Percentiles rank a stretch among this genome's conserved stretches.
These are phyloP conservation scores for Ctenopoma kingsleyae DNA, from an alignment of 2,797 vertebrate genomes.

Conservation along the genomic window DNA sequence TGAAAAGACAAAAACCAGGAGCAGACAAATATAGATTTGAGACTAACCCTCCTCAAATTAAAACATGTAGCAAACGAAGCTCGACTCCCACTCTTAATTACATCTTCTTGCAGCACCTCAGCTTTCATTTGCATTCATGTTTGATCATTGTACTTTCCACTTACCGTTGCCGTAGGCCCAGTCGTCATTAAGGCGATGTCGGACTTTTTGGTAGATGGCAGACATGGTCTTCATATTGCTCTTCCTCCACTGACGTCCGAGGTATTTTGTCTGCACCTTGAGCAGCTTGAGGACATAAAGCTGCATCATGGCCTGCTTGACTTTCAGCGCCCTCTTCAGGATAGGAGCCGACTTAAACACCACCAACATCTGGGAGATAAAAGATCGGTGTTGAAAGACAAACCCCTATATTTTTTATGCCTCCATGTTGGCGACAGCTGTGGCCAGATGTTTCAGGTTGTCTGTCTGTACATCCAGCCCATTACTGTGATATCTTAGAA, in stretches of 20 bases:
- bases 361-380: slow-evolving; percentile 91
- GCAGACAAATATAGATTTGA: too few relatives aligned
- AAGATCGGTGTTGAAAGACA: rapidly evolving
- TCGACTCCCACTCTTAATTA: too few relatives aligned
- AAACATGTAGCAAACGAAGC: too few relatives aligned
- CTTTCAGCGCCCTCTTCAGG: slow-evolving; percentile 96
- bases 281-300: slow-evolving; percentile 96
- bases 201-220: slow-evolving; percentile 97
- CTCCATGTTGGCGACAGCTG: neutral
- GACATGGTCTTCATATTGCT: slow-evolving; percentile 99
- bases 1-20: too few relatives aligned
- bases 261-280: slow-evolving; percentile 97
- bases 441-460: too few relatives aligned
- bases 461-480: too few relatives aligned
- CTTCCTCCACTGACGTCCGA: slow-evolving; percentile 98
- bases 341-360: slow-evolving; percentile 98
- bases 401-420: neutral
- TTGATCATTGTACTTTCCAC: slow-evolving; percentile 4
- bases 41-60: too few relatives aligned
- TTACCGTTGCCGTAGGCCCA: slow-evolving; percentile 97
- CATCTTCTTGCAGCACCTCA: too few relatives aligned
- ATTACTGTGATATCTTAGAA: too few relatives aligned
- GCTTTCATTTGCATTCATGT: too few relatives aligned
- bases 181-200: slow-evolving; percentile 96
- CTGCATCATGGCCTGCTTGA: slow-evolving; percentile 98